A percentile compares a stretch with the other conserved stretches of the same genome.
Conservation (phyloP, 2,113 vertebrate species). For the Romanogobio albipinnatus region DNA sequence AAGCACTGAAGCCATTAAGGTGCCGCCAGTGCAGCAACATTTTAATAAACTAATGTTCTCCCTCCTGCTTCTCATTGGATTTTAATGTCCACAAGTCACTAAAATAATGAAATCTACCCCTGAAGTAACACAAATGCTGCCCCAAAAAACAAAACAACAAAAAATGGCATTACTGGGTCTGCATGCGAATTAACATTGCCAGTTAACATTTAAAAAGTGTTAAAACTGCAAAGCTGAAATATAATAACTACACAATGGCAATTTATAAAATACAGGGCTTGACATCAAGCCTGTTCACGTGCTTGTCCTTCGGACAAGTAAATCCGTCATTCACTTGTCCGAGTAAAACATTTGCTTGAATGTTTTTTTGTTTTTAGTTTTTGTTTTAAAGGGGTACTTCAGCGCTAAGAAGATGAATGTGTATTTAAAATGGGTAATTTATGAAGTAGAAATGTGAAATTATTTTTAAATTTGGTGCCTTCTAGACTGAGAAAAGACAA, state of each 20-base stretch:
- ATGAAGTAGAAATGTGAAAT: no score
- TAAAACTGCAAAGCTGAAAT: not conserved
- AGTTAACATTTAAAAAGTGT: not conserved
- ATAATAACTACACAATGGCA: not conserved
- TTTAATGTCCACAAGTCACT: conserved; percentile 64
- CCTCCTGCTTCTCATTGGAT: conserved; percentile 66
- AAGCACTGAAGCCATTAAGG: conserved; percentile 70
- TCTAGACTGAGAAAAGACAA: no score
- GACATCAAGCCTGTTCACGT: no score
- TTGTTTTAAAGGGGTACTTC: no score
- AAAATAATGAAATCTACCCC: conserved; percentile 66
- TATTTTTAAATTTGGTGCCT: no score
- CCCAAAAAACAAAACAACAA: conserved; percentile 47
- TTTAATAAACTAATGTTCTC: conserved; percentile 65
- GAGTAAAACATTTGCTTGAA: no score
- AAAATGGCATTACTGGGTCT: conserved; percentile 65
- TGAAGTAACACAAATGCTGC: conserved; percentile 52
- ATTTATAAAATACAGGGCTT: not conserved
- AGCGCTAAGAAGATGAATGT: no score
- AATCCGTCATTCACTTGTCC: no score
- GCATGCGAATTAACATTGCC: conserved; percentile 9
- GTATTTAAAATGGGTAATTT: no score
- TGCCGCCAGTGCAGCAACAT: conserved; percentile 62
- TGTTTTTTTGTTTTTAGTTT: no score
- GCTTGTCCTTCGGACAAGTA: no score